These are phyloP conservation scores for Ammodytes dubius DNA, from an alignment of 2,113 vertebrate species.

Conservation along the genomic window DNA sequence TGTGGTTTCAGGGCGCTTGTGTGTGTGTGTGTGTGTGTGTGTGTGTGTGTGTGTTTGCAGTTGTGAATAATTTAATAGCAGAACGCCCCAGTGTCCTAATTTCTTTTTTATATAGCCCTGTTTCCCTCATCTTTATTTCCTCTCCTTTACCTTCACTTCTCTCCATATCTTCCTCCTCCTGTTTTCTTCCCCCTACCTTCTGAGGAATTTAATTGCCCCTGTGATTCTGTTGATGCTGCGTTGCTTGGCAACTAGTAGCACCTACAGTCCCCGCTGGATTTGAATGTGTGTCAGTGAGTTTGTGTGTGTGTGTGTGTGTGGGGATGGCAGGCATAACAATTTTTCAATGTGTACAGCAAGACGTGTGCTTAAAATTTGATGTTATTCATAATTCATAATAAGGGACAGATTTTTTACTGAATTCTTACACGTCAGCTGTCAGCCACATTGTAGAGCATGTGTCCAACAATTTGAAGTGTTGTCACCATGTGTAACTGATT, in stretches of 20 bases:
- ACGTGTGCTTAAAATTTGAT: neutral
- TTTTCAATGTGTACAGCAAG: too few relatives aligned
- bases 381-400: neutral
- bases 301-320: conserved; percentile 1
- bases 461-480: neutral
- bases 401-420: neutral
- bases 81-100: conserved; percentile 59
- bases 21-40: neutral
- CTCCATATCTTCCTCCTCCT: neutral
- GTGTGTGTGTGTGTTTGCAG: neutral
- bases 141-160: neutral
- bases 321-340: neutral
- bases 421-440: neutral
- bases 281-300: conserved; percentile 23
- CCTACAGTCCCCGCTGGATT: conserved; percentile 40
- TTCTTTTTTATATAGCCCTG: conserved; percentile 25
- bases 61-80: conserved; percentile 66
- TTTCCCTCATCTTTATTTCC: conserved; percentile 16
- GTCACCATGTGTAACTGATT: too few relatives aligned
- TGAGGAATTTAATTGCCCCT: conserved; percentile 35
- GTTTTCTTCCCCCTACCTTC: conserved; percentile 32
- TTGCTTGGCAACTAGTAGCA: conserved; percentile 65
- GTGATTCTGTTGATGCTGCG: conserved; percentile 58
- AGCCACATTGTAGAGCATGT: neutral
- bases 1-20: conserved; percentile 28